These are phyloP conservation scores for Pachypeltis micranthus DNA, from an alignment of 1,140 invertebrate genomes.

Conservation along the genomic window DNA sequence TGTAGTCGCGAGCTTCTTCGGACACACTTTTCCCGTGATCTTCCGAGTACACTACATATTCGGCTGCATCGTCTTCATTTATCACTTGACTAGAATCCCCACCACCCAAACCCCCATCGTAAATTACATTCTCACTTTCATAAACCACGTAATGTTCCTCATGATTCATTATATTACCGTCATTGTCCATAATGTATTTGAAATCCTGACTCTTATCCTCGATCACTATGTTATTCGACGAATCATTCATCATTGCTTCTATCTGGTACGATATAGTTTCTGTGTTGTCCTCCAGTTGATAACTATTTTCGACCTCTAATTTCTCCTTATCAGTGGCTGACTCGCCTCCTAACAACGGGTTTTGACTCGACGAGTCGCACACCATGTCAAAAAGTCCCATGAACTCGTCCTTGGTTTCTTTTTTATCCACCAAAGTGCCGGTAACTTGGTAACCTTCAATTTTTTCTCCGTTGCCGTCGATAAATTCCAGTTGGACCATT, in stretches of 20 bases:
- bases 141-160: constrained; percentile 22
- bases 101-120: constrained; percentile 10
- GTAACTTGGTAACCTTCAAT: constrained; percentile 25
- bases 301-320: constrained; percentile 7
- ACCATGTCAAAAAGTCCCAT: constrained; percentile 24
- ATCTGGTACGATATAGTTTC: constrained; percentile 11
- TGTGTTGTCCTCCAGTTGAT: constrained; percentile 13
- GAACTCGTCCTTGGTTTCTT: constrained; percentile 15
- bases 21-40: not conserved
- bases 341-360: not conserved
- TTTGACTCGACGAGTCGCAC: constrained; percentile 9
- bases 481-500: constrained; percentile 24
- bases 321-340: not conserved
- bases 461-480: constrained; percentile 25
- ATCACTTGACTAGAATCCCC: not conserved
- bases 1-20: not conserved
- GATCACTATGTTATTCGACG: constrained; percentile 5
- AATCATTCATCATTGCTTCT: constrained; percentile 20
- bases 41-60: constrained; percentile 1
- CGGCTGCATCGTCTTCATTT: not conserved
- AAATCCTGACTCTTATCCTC: constrained; percentile 19
- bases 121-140: constrained; percentile 21
- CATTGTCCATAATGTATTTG: constrained; percentile 22
- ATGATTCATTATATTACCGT: constrained; percentile 24
- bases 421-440: constrained; percentile 21